These are phyloP conservation scores for Steinernema scapterisci DNA, from an alignment of 2,888 invertebrate species.

Conservation along the genomic window DNA sequence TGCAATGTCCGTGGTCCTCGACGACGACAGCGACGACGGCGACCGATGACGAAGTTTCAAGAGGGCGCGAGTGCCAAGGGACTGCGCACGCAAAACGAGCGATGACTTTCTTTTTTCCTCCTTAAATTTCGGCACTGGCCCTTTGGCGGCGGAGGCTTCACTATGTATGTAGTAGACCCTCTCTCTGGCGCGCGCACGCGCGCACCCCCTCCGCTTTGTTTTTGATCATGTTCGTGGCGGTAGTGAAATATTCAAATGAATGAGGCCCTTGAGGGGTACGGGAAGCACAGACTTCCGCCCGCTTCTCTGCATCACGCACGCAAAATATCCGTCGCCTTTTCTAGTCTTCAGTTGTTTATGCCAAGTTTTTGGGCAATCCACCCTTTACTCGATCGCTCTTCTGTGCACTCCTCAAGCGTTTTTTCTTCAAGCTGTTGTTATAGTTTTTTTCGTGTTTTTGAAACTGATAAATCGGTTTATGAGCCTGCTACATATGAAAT, in stretches of 20 bases:
- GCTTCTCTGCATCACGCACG: neutral
- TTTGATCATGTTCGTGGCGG: constrained; percentile 3
- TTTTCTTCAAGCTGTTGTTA: no score
- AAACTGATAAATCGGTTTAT: neutral
- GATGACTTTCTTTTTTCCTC: constrained; percentile 25
- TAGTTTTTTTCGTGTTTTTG: neutral
- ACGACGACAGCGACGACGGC: neutral
- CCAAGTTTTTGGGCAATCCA: neutral
- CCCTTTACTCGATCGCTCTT: neutral
- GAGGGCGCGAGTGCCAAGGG: neutral
- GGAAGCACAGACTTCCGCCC: neutral
- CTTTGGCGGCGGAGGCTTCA: neutral
- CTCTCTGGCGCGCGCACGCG: neutral
- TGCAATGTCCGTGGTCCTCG: neutral
- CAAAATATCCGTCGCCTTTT: constrained; percentile 6
- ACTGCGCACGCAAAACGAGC: neutral
- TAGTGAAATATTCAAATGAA: constrained; percentile 27
- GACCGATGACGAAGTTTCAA: constrained; percentile 13
- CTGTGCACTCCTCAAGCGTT: no score
- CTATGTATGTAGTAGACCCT: neutral
- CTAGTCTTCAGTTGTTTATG: neutral
- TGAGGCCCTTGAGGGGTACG: constrained; percentile 23
- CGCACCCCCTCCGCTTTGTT: constrained; percentile 11
- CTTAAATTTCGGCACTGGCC: neutral
- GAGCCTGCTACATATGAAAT: neutral